A percentile compares a stretch with the other conserved stretches of the same genome.
phyloP scores from a whole-genome alignment of 1,140 invertebrate genomes.

The Pogonognathellus flavescens region DNA sequence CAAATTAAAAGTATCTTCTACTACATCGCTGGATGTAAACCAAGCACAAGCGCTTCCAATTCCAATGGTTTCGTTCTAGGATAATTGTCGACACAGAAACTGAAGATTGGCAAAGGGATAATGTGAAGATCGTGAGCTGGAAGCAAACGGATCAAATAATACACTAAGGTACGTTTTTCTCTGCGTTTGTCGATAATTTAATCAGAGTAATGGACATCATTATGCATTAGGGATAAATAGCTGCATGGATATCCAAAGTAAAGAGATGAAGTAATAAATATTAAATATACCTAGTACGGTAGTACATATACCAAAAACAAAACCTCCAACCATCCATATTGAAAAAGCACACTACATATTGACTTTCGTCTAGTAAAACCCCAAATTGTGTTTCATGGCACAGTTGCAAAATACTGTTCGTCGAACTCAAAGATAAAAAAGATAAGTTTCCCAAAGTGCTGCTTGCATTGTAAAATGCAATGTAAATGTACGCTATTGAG shows the following conservation, averaged over 20 bases:
- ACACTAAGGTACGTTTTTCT: conserved; percentile 21
- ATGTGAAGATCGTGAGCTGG: conserved; percentile 31
- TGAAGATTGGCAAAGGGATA: conserved; percentile 4
- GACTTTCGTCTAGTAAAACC: too few species aligned
- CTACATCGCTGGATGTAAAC: not conserved
- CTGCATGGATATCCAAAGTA: not conserved
- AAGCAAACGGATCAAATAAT: conserved; percentile 12
- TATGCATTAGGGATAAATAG: conserved; percentile 27
- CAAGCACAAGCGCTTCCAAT: too few species aligned
- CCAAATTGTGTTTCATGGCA: too few species aligned
- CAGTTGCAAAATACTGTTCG: not conserved
- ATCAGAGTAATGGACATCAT: conserved; percentile 28
- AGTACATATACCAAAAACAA: too few species aligned
- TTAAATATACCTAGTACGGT: too few species aligned
- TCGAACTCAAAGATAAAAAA: not conserved
- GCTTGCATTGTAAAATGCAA: too few species aligned
- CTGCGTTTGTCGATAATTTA: conserved; percentile 9
- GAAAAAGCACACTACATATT: too few species aligned
- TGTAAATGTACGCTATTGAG: too few species aligned
- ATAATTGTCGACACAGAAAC: conserved; percentile 12
- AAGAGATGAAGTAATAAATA: too few species aligned
- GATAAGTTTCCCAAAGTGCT: too few species aligned
- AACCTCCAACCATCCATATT: too few species aligned
- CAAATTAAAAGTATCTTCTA: conserved; percentile 14
- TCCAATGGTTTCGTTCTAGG: not conserved